Base-by-base conservation (phyloP, 37 sponge, comb jelly and placozoan genomes). In the Petrosia ficiformis region DNA sequence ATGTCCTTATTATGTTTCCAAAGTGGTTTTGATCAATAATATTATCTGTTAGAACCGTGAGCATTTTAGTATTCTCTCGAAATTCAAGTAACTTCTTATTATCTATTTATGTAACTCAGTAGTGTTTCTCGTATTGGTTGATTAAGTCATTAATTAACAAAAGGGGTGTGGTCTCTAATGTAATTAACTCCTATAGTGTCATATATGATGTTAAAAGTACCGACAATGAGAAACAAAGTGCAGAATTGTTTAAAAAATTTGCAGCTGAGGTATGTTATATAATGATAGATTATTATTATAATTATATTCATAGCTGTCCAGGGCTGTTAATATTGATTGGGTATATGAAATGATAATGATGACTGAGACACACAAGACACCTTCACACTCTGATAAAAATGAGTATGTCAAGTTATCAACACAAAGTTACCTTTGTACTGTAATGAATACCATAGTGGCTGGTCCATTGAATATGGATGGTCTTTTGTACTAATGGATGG, bases 221-320 rank as follows among this genome's bases (percentile, higher is more conserved):
- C 19, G 81, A 80, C 42, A 80, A 80, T 63, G 81, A 80, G 39
- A 70, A 80, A 10, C 52, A 40, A 32, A 80, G 81, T 42, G 81
- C 81, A 40, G 65, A 72, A 40, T 6, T 71, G 31, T 71, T 72
- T 38, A 42, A 32, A 41, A 39, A 39, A 26, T 80, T 72, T 72
- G 61, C 80, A 11, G 24, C 41, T 1, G 80, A 79, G 25, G 8
- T 48, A 19, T 48, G 8, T 48, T 19, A 19, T 48, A 48, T 14
- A 19, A 48, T 48, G 14, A 19, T 19, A 19, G 8, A 19, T 48
- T 48, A 19, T 8, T 14, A 48, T 48, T 48, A 48, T 48, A 19
- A 48, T 48, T 14, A 19, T 48, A 48, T 8, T 61, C 63, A 8
- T n/a, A 5, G 26, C 26, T 5, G 14, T 26, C 63, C 6, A n/a